A percentile compares a stretch with the other conserved stretches of the same genome.
These are phyloP conservation scores for Dipodomys spectabilis DNA, from an alignment of 2,113 vertebrate genomes.

Conservation along the genomic window DNA sequence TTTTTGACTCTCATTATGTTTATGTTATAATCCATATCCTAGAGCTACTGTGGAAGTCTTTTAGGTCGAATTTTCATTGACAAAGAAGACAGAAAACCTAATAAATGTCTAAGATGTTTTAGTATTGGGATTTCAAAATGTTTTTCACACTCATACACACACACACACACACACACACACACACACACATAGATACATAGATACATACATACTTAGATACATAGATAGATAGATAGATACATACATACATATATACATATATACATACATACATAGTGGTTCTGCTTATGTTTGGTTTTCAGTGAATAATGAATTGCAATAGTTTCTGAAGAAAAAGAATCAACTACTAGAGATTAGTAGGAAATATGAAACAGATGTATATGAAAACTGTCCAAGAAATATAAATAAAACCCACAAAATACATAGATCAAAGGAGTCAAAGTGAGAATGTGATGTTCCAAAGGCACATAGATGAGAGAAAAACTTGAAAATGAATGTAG, in stretches of 20 bases:
- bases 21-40: neutral
- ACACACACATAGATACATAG: neutral
- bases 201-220: neutral
- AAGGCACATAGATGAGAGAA: neutral
- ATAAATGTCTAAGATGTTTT: neutral
- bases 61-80: neutral
- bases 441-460: neutral
- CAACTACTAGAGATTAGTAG: neutral
- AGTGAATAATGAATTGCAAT: conserved; percentile 18
- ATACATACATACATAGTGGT: neutral
- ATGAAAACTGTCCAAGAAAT: neutral
- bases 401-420: neutral
- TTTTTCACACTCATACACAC: neutral
- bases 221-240: neutral
- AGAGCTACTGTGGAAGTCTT: neutral
- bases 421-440: neutral
- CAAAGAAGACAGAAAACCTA: neutral
- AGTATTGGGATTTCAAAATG: neutral
- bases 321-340: conserved; percentile 16
- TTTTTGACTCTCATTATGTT: neutral
- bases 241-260: neutral
- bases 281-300: neutral
- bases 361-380: neutral
- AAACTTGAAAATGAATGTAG: neutral
- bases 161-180: neutral